These are phyloP conservation scores for Coleophora deauratella DNA, from an alignment of 2,888 invertebrate genomes.

Conservation along the genomic window DNA sequence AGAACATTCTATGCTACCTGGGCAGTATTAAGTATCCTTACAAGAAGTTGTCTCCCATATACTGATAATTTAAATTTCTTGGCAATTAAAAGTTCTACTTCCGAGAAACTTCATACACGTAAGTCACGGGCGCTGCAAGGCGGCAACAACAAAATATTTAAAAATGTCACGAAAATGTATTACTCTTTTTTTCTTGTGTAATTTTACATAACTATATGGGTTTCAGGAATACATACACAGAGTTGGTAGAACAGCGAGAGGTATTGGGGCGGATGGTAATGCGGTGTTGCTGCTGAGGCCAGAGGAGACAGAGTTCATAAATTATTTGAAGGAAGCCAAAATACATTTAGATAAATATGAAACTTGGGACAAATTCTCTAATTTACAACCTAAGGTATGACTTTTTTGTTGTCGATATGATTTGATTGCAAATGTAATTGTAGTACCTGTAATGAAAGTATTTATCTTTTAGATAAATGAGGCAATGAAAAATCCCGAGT, in stretches of 20 bases:
- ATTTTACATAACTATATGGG: background rate
- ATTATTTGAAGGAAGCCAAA: slow-evolving; percentile 91
- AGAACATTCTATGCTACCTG: too few species aligned
- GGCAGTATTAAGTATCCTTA: too few species aligned
- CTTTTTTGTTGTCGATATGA: background rate
- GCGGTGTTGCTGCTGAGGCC: slow-evolving; percentile 93
- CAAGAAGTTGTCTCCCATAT: too few species aligned
- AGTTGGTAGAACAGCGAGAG: slow-evolving; percentile 97
- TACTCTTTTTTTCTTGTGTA: too few species aligned
- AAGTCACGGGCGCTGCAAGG: too few species aligned
- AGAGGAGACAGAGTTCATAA: slow-evolving; percentile 94
- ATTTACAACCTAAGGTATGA: slow-evolving; percentile 48
- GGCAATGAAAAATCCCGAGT: slow-evolving; percentile 89
- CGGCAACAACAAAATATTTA: too few species aligned
- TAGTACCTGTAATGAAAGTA: too few species aligned
- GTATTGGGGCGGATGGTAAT: slow-evolving; percentile 91
- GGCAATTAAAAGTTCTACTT: too few species aligned
- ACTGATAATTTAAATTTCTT: too few species aligned
- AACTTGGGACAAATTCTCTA: slow-evolving; percentile 51
- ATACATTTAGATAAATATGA: slow-evolving; percentile 92
- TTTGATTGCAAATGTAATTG: background rate
- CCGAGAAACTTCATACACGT: too few species aligned
- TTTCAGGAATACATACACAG: slow-evolving; percentile 97
- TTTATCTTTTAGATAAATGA: slow-evolving; percentile 85
- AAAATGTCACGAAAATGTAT: too few species aligned